Percentiles rank a stretch among this genome's conserved stretches.
These are phyloP conservation scores for Gopherus flavomarginatus DNA, from an alignment of 2,113 vertebrate species.

Conservation along the genomic window DNA sequence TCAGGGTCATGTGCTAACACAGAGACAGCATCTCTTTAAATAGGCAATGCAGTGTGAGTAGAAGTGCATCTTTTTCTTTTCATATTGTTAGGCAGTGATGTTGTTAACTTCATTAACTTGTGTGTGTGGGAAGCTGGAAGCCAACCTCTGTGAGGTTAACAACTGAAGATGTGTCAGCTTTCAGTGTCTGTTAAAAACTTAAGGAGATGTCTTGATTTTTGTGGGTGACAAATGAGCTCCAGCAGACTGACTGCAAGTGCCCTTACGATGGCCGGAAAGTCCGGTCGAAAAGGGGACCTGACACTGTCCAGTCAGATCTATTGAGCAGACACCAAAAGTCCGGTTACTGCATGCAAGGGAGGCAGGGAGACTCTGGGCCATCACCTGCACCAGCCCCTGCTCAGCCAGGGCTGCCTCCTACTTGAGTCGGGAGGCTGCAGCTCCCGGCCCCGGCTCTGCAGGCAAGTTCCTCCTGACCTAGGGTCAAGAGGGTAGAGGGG, in stretches of 20 bases:
- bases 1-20: not conserved
- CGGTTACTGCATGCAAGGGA: too few relatives aligned
- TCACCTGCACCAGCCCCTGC: too few relatives aligned
- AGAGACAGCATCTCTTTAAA: not conserved
- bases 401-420: too few relatives aligned
- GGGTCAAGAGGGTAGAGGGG: too few relatives aligned
- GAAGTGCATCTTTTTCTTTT: not conserved
- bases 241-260: not conserved
- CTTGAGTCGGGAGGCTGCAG: too few relatives aligned
- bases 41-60: fast-evolving
- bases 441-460: too few relatives aligned
- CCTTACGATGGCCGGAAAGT: not conserved
- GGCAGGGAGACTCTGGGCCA: too few relatives aligned
- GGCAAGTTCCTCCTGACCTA: too few relatives aligned
- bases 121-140: not conserved
- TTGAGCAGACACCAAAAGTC: too few relatives aligned
- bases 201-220: not conserved
- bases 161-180: not conserved
- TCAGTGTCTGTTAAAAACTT: fast-evolving
- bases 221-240: not conserved
- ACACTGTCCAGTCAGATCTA: too few relatives aligned
- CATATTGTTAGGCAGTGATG: not conserved
- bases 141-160: not conserved
- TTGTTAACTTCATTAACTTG: not conserved
- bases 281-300: too few relatives aligned